A percentile compares a stretch with the other conserved stretches of the same genome.
phyloP scores from a whole-genome alignment of 2,888 invertebrate genomes.

The Eristalis tenax region DNA sequence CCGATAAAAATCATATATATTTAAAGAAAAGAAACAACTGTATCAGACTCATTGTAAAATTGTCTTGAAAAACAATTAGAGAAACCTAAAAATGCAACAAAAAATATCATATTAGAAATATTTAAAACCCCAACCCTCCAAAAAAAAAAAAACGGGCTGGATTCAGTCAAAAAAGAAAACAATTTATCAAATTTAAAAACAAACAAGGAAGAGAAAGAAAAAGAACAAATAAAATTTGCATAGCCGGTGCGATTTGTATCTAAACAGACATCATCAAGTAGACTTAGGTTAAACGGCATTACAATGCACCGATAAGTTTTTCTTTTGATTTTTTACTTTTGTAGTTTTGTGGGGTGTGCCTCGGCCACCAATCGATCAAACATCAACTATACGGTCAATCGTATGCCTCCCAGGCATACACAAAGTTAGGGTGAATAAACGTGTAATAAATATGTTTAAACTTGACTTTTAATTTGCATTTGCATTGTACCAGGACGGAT shows the following conservation, averaged over 20 bases:
- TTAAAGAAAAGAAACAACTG: conserved; percentile 8
- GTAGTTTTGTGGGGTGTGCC: conserved; percentile 49
- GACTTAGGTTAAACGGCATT: conserved; percentile 2
- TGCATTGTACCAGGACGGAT: conserved; percentile 20
- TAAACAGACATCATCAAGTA: not conserved
- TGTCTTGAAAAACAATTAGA: conserved; percentile 49
- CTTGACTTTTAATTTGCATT: conserved; percentile 56
- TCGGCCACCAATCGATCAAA: not conserved
- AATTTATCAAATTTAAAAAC: conserved; percentile 18
- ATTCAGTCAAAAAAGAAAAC: conserved; percentile 18
- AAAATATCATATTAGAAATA: conserved; percentile 28
- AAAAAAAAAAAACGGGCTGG: not conserved
- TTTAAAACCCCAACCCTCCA: not conserved
- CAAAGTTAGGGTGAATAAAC: conserved; percentile 58
- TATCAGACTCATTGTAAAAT: conserved; percentile 63
- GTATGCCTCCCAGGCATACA: conserved; percentile 48
- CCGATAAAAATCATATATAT: conserved; percentile 37
- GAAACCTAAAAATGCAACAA: conserved; percentile 23
- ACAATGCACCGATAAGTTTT: conserved; percentile 19
- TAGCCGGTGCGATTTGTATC: conserved; percentile 56
- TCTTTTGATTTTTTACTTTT: conserved; percentile 11
- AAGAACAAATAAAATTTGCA: conserved; percentile 18
- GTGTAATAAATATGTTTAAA: conserved; percentile 39
- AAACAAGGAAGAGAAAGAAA: conserved; percentile 24
- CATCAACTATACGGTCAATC: not conserved